Evolutionary conservation across 2,888 invertebrate species (phyloP).

Genomic region (Drosophila buzzatii): DNA sequence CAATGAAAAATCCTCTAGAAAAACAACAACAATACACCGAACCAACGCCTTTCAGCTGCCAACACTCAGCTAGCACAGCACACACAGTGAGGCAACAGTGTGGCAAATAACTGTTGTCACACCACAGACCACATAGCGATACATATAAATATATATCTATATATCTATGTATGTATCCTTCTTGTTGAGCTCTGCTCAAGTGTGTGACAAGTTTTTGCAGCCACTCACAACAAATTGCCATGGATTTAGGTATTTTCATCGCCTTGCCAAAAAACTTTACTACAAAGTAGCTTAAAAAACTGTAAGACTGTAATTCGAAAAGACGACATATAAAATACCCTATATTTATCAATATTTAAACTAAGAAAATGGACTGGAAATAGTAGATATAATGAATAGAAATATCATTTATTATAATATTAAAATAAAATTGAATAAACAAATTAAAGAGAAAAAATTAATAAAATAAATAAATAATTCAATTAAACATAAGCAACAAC

Average conservation of each 20-base stretch:
- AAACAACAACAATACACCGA: slow-evolving; percentile 31
- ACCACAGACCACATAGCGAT: slow-evolving; percentile 21
- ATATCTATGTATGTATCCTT: slow-evolving; percentile 20
- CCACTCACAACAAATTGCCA: slow-evolving; percentile 71
- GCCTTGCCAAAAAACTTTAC: slow-evolving; percentile 32
- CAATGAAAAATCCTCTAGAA: slow-evolving; percentile 42
- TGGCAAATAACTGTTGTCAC: slow-evolving; percentile 75
- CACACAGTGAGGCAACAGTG: slow-evolving; percentile 63
- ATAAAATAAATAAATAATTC: too few relatives aligned
- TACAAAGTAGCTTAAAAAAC: slow-evolving; percentile 46
- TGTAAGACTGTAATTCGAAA: background rate
- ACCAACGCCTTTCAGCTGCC: slow-evolving; percentile 35
- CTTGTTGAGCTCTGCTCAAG: slow-evolving; percentile 65
- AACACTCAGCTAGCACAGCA: slow-evolving; percentile 27
- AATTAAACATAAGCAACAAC: background rate
- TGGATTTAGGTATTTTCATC: slow-evolving; percentile 68
- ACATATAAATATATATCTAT: slow-evolving; percentile 9
- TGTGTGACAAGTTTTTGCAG: slow-evolving; percentile 71
- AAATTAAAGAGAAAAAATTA: too few relatives aligned
- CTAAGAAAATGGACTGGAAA: too few relatives aligned
- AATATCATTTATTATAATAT: background rate
- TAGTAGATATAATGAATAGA: too few relatives aligned
- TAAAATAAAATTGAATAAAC: background rate
- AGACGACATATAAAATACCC: slow-evolving; percentile 3
- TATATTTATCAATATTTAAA: background rate